phyloP scores from a whole-genome alignment of 1,140 invertebrate species.

The Penaeus japonicus region DNA sequence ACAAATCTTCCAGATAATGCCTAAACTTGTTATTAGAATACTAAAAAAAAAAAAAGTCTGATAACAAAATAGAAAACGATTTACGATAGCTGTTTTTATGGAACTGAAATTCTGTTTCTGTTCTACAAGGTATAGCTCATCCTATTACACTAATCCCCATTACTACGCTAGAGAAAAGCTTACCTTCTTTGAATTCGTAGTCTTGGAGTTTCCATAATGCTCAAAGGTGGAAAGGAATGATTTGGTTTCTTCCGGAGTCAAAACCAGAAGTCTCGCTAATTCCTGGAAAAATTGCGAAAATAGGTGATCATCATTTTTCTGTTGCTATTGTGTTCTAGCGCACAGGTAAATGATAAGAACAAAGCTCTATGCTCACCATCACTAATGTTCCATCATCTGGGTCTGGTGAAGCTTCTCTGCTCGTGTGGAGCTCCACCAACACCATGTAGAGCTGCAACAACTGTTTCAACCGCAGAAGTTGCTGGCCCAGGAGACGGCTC shows the following conservation, averaged over 20 bases:
- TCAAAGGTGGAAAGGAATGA: background rate
- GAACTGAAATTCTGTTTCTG: no score
- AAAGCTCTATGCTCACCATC: background rate
- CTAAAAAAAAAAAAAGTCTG: no score
- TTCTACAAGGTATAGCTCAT: no score
- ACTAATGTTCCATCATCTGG: slow-evolving; percentile 18
- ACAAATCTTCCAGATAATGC: no score
- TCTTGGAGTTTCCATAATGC: background rate
- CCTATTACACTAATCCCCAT: background rate
- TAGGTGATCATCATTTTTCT: background rate
- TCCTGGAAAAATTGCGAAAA: slow-evolving; percentile 1
- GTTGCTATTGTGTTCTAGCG: no score
- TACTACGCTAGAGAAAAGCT: background rate
- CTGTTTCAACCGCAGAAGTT: slow-evolving; percentile 16
- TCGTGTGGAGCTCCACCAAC: background rate
- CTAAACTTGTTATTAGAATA: no score
- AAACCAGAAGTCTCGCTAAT: background rate
- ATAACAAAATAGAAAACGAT: no score
- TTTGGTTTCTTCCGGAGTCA: slow-evolving; percentile 24
- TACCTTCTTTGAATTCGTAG: background rate
- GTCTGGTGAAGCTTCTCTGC: slow-evolving; percentile 33
- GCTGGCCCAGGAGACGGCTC: slow-evolving; percentile 31
- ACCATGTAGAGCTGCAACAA: slow-evolving; percentile 9
- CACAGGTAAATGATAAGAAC: no score
- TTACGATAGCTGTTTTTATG: no score